phyloP scores from a whole-genome alignment of 2,797 vertebrate species.

The Lagorchestes hirsutus region DNA sequence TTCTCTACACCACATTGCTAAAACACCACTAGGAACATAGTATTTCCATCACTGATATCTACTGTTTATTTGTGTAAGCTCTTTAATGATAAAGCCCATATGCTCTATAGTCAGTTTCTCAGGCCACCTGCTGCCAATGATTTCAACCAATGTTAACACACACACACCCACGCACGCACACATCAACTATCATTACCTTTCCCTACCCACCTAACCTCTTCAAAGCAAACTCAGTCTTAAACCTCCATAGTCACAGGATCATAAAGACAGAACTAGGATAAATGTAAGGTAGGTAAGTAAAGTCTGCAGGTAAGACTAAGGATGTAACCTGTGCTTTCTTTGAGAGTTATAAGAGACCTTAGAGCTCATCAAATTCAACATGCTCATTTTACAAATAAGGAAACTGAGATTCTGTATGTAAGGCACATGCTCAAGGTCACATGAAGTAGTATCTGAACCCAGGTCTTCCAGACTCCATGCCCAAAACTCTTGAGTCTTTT shows the following conservation, averaged over 20 bases:
- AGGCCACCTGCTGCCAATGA: neutral
- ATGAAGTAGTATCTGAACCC: neutral
- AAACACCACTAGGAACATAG: neutral
- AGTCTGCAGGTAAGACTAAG: neutral
- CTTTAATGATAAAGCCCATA: neutral
- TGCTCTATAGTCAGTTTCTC: neutral
- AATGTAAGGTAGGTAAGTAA: neutral
- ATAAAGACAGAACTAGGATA: neutral
- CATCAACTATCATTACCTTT: neutral
- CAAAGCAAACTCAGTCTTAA: neutral
- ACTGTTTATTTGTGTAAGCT: neutral
- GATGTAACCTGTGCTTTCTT: neutral
- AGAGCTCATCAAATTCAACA: neutral
- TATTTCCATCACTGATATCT: neutral
- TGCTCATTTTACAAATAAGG: neutral
- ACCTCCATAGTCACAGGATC: neutral
- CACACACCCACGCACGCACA: neutral
- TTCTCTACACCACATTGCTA: neutral
- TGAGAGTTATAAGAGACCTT: neutral
- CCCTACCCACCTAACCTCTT: neutral
- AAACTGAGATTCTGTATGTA: neutral
- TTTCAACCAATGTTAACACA: neutral
- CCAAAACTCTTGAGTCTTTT: neutral
- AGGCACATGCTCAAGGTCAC: neutral
- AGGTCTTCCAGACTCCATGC: neutral